These are phyloP conservation scores for Nibea coibor DNA, from an alignment of 2,113 vertebrate species.

Conservation along the genomic window DNA sequence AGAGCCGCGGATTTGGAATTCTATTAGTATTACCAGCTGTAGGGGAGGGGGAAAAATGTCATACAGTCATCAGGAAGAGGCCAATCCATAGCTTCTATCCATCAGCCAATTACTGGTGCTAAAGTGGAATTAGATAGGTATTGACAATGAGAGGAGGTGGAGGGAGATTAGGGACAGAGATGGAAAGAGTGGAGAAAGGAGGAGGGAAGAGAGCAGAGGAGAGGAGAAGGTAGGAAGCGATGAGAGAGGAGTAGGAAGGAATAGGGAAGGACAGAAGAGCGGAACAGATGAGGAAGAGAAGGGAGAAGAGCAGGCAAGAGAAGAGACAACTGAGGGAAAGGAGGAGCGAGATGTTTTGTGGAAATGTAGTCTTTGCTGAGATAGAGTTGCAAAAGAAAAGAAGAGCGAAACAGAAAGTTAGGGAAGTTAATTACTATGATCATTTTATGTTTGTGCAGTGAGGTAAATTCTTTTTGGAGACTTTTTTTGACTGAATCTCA, in stretches of 20 bases:
- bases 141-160: constrained; percentile 95
- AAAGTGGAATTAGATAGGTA: constrained; percentile 99
- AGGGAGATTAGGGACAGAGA: constrained; percentile 89
- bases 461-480: neutral
- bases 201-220: constrained; percentile 59
- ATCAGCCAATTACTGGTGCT: constrained; percentile 99
- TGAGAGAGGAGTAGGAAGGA: neutral
- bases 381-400: neutral
- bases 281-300: neutral
- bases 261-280: constrained; percentile 14
- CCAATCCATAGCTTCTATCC: constrained; percentile 99
- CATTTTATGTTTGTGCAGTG: neutral
- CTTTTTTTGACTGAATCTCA: neutral
- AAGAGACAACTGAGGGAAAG: neutral
- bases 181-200: constrained; percentile 60
- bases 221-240: constrained; percentile 56
- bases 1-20: constrained; percentile 98
- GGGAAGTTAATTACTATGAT: neutral
- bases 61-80: constrained; percentile 99
- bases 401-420: neutral
- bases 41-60: constrained; percentile 88
- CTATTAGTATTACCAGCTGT: constrained; percentile 99
- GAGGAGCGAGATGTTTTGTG: neutral
- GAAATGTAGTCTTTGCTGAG: neutral
- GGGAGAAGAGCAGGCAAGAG: neutral